Percentiles rank a stretch among this genome's conserved stretches.
Evolutionary conservation across 2,888 invertebrate species (phyloP).

Genomic region (Sinhomidia bicolor): DNA sequence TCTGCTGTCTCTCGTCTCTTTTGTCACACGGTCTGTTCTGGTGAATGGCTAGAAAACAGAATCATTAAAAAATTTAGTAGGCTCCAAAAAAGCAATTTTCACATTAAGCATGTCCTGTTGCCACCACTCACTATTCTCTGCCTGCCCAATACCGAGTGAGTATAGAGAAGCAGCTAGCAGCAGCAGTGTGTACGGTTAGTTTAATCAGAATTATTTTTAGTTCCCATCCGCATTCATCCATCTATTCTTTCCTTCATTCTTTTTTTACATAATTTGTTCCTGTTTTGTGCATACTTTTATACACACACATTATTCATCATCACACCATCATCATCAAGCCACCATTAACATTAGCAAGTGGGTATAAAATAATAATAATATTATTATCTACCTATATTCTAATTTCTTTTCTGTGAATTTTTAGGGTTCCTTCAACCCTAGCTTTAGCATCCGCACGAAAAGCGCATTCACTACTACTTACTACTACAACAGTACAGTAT

Average conservation of each 20-base stretch:
- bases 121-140: background rate
- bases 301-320: too few relatives aligned
- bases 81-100: constrained; percentile 79
- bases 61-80: constrained; percentile 74
- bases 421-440: constrained; percentile 72
- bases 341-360: constrained; percentile 26
- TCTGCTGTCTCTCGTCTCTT: constrained; percentile 16
- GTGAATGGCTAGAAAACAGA: constrained; percentile 59
- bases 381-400: too few relatives aligned
- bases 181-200: constrained; percentile 37
- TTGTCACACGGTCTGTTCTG: constrained; percentile 74
- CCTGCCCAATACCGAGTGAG: background rate
- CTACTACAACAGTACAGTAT: background rate
- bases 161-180: background rate
- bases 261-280: constrained; percentile 44
- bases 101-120: constrained; percentile 78
- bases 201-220: constrained; percentile 71
- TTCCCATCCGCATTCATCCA: constrained; percentile 46
- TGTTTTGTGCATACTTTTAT: constrained; percentile 36
- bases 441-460: too few relatives aligned
- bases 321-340: constrained; percentile 25
- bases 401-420: constrained; percentile 60
- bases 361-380: too few relatives aligned
- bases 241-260: background rate
- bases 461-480: background rate